phyloP scores from a whole-genome alignment of 2,888 invertebrate species.

The Troides aeacus region DNA sequence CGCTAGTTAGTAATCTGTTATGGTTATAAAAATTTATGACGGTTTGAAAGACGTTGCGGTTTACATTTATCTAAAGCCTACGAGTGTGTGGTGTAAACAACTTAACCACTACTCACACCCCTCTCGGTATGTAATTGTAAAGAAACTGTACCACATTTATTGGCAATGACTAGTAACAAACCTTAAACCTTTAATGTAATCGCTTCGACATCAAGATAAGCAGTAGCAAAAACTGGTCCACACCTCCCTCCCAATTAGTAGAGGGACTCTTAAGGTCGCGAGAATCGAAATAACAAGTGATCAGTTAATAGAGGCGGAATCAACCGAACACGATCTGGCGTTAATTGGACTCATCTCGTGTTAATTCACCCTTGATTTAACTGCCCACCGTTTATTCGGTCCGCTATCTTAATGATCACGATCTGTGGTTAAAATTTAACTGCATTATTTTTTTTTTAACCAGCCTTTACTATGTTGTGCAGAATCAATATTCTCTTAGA shows the following conservation, averaged over 20 bases:
- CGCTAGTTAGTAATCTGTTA: too few species aligned
- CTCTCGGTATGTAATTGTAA: background rate
- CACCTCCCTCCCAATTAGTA: constrained; percentile 19
- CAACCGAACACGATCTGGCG: constrained; percentile 22
- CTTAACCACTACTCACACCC: too few species aligned
- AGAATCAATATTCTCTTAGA: background rate
- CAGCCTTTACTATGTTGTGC: background rate
- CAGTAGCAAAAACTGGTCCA: constrained; percentile 10
- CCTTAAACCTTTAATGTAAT: background rate
- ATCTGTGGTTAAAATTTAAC: background rate
- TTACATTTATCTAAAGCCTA: too few species aligned
- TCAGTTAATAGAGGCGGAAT: constrained; percentile 26
- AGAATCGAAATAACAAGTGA: constrained; percentile 22
- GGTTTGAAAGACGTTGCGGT: too few species aligned
- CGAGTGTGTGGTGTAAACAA: too few species aligned
- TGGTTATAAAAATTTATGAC: too few species aligned
- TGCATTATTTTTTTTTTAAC: background rate
- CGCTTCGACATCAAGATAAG: constrained; percentile 1
- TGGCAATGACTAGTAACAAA: background rate
- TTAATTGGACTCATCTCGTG: constrained; percentile 26
- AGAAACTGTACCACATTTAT: background rate
- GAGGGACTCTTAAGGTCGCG: constrained; percentile 3
- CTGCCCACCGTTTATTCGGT: constrained; percentile 20
- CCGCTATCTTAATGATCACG: constrained; percentile 10
- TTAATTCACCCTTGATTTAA: constrained; percentile 24